Conservation (phyloP, 1,140 invertebrate genomes). For the Antheraea pernyi region DNA sequence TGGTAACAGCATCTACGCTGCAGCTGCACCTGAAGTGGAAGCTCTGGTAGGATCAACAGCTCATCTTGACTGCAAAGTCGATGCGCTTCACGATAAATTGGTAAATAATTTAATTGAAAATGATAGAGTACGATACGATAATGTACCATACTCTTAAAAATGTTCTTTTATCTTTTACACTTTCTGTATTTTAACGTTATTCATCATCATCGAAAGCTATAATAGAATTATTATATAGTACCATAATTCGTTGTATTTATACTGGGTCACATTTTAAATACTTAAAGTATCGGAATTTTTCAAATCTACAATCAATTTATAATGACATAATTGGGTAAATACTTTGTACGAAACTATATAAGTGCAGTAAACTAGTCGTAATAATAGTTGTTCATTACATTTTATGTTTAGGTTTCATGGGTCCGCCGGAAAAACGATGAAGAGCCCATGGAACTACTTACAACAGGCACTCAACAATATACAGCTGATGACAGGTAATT, state of each 20-base stretch:
- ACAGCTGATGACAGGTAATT: conserved; percentile 47
- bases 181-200: no score
- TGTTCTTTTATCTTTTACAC: no score
- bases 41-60: conserved; percentile 66
- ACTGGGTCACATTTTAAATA: no score
- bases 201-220: no score
- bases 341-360: no score
- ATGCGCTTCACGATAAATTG: conserved; percentile 72
- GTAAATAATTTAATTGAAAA: conserved; percentile 45
- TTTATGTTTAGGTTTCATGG: conserved; percentile 57
- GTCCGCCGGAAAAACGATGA: conserved; percentile 70
- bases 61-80: conserved; percentile 70
- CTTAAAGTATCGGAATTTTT: no score
- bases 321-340: no score
- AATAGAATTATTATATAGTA: no score
- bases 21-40: conserved; percentile 60
- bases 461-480: conserved; percentile 54
- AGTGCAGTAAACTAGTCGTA: background rate
- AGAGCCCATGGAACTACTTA: conserved; percentile 64
- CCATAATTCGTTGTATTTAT: no score
- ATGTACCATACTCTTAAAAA: no score
- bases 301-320: no score
- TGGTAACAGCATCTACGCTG: conserved; percentile 66
- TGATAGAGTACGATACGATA: no score
- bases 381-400: background rate